Conservation (phyloP, 2,113 vertebrate genomes). For the Myotis davidii region DNA sequence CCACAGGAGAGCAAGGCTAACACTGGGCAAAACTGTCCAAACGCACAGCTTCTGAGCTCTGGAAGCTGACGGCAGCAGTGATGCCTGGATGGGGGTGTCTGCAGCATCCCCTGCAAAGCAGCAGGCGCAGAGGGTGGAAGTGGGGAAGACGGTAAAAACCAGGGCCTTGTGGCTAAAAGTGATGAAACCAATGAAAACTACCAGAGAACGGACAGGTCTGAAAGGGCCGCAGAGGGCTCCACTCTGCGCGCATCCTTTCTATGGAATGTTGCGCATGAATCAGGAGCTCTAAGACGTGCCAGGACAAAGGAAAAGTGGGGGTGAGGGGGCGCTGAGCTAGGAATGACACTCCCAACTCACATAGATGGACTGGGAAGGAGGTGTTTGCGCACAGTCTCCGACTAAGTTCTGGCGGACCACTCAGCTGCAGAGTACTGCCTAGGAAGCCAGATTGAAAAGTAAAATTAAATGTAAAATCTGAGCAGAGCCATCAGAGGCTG, state of each 20-base stretch:
- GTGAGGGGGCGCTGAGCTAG: not conserved
- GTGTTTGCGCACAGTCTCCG: not conserved
- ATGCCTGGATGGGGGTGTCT: not conserved
- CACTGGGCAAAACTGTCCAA: not conserved
- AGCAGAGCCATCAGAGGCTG: not conserved
- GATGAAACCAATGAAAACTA: not conserved
- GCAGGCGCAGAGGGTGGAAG: not conserved
- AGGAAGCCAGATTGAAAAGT: not conserved
- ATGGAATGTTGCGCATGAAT: fast-evolving
- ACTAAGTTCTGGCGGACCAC: not conserved
- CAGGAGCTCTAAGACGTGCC: not conserved
- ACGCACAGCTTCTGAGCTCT: not conserved
- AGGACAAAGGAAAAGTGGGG: no score
- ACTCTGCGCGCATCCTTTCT: fast-evolving
- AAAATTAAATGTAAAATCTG: not conserved
- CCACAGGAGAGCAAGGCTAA: not conserved
- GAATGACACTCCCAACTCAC: not conserved
- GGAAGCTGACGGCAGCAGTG: not conserved
- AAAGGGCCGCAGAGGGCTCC: not conserved
- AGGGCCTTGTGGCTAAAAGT: not conserved
- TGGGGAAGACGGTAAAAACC: not conserved
- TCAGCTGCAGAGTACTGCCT: not conserved
- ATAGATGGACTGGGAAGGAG: fast-evolving
- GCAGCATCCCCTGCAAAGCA: not conserved
- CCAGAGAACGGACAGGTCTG: no score